Evolutionary conservation across 2,113 vertebrate genomes (phyloP), one percentile per base, ranked within the genome.

Genomic region (Aramus guarauna): DNA sequence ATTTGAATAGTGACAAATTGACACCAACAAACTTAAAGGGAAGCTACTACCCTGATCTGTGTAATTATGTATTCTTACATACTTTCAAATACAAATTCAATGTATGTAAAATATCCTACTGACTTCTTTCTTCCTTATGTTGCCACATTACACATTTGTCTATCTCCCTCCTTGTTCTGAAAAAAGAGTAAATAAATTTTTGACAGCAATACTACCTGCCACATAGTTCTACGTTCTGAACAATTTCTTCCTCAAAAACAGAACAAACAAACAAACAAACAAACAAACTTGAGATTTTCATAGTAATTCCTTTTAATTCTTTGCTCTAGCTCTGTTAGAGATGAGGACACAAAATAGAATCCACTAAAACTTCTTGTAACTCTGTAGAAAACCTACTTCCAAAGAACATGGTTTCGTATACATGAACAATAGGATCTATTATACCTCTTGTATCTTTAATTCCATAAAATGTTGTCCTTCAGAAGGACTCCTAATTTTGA

Each of bases 301-400:
- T 13, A 26, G 5, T 29, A 85, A 64, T 71, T 63, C 76, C 22
- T 87, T 91, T 60, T 13, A 72, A 13, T 26, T 69, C 6, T 90
- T 83, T 77, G 2, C 15, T 58, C 5, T 52, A n/a, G 13, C 41
- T 94, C 67, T 85, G n/a, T 32, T 30, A 73, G 14, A 58, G 78
- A 55, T 24, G 6, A 6, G 6, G 2, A 15, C 13, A 37, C 5
- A 77, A 79, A 85, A 30, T 2, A 53, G 32, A 78, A 67, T 39
- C 6, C 12, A 36, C 7, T 1, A 0, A 0, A 88, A 78, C 6
- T 43, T 50, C 39, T 43, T 76, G 13, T 26, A 81, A 30, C 4
- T 66, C 21, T 20, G 22, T 23, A 67, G 53, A n/a, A 83, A 64
- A 34, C 30, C 24, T 43, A 1, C 32, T 45, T 67, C 24, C 22